These are phyloP conservation scores for Thecophora atra DNA, from an alignment of 2,888 invertebrate genomes.

Conservation along the genomic window DNA sequence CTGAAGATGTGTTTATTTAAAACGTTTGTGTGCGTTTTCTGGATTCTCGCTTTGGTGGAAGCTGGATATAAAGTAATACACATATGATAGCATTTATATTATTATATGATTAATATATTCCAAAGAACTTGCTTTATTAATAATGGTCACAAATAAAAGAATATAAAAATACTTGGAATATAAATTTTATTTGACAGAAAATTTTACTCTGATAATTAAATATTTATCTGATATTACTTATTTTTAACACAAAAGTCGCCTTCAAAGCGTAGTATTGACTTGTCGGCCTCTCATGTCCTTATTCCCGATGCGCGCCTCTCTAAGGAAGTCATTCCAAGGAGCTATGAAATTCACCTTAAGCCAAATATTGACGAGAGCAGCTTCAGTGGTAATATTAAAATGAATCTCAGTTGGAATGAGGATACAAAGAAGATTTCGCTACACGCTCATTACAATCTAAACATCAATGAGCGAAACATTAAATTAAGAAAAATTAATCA, in stretches of 20 bases:
- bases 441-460: constrained; percentile 74
- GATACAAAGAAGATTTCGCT: constrained; percentile 72
- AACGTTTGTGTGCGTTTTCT: neutral
- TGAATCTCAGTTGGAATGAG: constrained; percentile 75
- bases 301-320: constrained; percentile 74
- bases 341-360: constrained; percentile 74
- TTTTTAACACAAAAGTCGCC: constrained; percentile 50
- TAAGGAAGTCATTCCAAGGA: constrained; percentile 72
- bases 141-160: neutral
- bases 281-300: constrained; percentile 75
- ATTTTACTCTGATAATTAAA: neutral
- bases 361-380: constrained; percentile 73
- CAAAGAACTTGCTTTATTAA: too few relatives aligned
- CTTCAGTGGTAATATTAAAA: constrained; percentile 75
- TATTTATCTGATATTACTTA: neutral
- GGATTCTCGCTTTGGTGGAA: neutral
- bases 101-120: neutral
- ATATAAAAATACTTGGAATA: neutral
- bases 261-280: constrained; percentile 73
- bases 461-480: constrained; percentile 70
- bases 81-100: neutral
- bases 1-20: neutral
- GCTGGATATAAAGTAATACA: constrained; percentile 12
- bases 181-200: neutral
- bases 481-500: constrained; percentile 60